Percentiles rank a stretch among this genome's conserved stretches.
Conservation (phyloP, 2,888 invertebrate genomes). For the Luperina nickerlii region DNA sequence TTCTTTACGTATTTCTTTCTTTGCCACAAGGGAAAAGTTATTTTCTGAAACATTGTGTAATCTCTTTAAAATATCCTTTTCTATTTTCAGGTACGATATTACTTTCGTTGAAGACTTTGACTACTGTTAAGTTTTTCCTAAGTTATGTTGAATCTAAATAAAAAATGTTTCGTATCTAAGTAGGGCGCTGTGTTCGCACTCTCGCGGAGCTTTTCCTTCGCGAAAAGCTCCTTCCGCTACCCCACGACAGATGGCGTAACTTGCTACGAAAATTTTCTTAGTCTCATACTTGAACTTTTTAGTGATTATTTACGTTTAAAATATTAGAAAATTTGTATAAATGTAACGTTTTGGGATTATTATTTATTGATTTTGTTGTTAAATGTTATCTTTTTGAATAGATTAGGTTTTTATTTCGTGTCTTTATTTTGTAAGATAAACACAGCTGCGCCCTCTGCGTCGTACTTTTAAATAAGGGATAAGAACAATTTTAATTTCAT, state of each 20-base stretch:
- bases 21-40: slow-evolving; percentile 1
- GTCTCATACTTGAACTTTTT: slow-evolving; percentile 9
- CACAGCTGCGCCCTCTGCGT: slow-evolving; percentile 41
- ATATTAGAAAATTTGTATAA: background rate
- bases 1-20: slow-evolving; percentile 34
- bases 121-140: background rate
- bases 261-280: slow-evolving; percentile 63
- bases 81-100: slow-evolving; percentile 35
- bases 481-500: background rate
- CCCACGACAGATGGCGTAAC: slow-evolving; percentile 86
- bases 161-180: slow-evolving; percentile 65
- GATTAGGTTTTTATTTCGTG: background rate
- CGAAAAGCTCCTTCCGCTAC: slow-evolving; percentile 76
- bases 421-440: background rate
- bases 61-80: background rate
- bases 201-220: slow-evolving; percentile 46
- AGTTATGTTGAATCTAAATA: slow-evolving; percentile 27
- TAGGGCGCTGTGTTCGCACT: slow-evolving; percentile 56
- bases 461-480: background rate
- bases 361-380: background rate
- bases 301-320: background rate
- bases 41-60: background rate
- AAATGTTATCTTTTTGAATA: background rate
- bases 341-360: background rate
- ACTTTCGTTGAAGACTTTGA: background rate